Base-by-base conservation (phyloP, 2,888 invertebrate genomes). In the Sipha maydis region DNA sequence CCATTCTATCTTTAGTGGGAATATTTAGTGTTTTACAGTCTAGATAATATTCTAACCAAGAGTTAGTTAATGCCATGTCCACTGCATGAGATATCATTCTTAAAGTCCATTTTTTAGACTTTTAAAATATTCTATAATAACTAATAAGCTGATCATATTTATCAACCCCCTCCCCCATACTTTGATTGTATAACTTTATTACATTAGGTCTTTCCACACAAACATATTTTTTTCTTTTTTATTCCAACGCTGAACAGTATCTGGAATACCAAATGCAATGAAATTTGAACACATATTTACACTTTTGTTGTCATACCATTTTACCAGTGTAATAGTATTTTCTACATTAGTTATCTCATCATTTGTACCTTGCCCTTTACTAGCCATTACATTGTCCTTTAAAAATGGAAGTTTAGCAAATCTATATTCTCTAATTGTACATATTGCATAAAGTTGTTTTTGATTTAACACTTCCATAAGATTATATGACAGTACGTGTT, bases 101-200 rank as follows among this genome's bases (percentile, higher is more conserved):
- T 9, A 90, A 48, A 19, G 4, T 34, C 90, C 90, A 90, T 78
- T 90, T 90, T 84, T 82, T 85, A 17, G 89, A 89, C 2, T 89
- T 67, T 28, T 90, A 85, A 75, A 83, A 89, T 28, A 85, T 89
- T 82, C 90, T 80, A 54, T 90, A 90, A 8, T 83, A 41, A 34
- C 89, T 86, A 19, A 90, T 89, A 1, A 56, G 56, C 67, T 84
- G 54, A 75, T 90, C 90, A 21, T 89, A 67, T 34, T 90, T 85
- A 83, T 90, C 90, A 8, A 90, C 90, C 19, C 90, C 90, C 3
- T 9, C 41, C 41, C n/a, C n/a, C n/a, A 90, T 90, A 14, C 61
- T 82, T 28, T 89, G 67, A 80, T 90, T 90, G 73, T 90, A 90
- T 8, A 78, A 38, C 54, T 77, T 56, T 19, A 56, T 17, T 89